Evolutionary conservation across 92 coral and sea anemone species (phyloP), one percentile per base, ranked within the genome.

Genomic region (Diadumene lineata): DNA sequence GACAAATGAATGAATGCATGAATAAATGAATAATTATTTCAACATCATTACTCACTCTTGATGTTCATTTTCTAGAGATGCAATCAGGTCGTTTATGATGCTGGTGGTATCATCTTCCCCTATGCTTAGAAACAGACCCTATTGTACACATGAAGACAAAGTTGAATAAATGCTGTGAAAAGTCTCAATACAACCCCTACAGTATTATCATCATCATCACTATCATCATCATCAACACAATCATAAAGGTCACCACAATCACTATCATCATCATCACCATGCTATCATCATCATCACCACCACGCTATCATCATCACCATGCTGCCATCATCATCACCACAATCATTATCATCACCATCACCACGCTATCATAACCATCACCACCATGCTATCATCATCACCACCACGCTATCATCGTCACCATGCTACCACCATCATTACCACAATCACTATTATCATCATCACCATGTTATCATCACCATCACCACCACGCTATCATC

Each of bases 101-200:
- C 97, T 92, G 48, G 81, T 87, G 30, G 85, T 38, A 31, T 89
- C 96, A 26, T 88, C 85, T 55, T 89, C 96, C 38, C 82, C 71
- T 51, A 87, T 74, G 64, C 83, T 93, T 46, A 92, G 69, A 67
- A 92, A 79, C 61, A 96, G 68, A 68, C 82, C 87, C 99, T 96
- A 46, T 3, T 26, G 3, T 22, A 65, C 10, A 10, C 11, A 43
- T 8, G 19, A 18, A 11, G 34, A 17, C 13, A 3, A 8, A 17
- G 15, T 63, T 32, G n/a, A 18, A 13, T n/a, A n/a, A n/a, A n/a
- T n/a, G n/a, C n/a, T n/a, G n/a, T n/a, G n/a, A n/a, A n/a, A n/a
- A n/a, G n/a, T n/a, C n/a, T n/a, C n/a, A n/a, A n/a, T n/a, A n/a
- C n/a, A n/a, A n/a, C n/a, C n/a, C n/a, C n/a, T n/a, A n/a, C n/a